These are phyloP conservation scores for Myopa tessellatipennis DNA, from an alignment of 2,888 invertebrate genomes.

Conservation along the genomic window DNA sequence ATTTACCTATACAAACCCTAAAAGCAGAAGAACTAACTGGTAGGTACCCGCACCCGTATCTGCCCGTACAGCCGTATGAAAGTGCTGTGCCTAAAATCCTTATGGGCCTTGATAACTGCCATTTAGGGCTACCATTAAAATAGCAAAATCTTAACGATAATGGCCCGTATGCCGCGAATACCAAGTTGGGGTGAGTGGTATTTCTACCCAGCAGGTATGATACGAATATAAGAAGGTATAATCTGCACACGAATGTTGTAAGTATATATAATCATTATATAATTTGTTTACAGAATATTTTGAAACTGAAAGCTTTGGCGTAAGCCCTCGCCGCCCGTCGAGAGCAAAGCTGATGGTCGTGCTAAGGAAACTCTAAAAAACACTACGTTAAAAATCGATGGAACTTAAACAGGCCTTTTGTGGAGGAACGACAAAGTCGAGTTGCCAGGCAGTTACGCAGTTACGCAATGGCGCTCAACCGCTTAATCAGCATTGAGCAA, in stretches of 20 bases:
- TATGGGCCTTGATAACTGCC: neutral
- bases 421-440: slow-evolving; percentile 40
- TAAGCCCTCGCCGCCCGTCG: slow-evolving; percentile 15
- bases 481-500: slow-evolving; percentile 35
- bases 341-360: slow-evolving; percentile 2
- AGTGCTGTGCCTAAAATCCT: slow-evolving; percentile 4
- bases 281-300: neutral
- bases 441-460: slow-evolving; percentile 40
- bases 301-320: slow-evolving; percentile 17
- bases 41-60: neutral
- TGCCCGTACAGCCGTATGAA: neutral
- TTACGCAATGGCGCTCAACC: neutral
- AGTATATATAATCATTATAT: neutral
- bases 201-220: slow-evolving; percentile 2
- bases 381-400: neutral
- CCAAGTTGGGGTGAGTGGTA: slow-evolving; percentile 17
- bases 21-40: neutral
- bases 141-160: neutral
- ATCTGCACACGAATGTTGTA: neutral
- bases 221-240: neutral
- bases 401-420: slow-evolving; percentile 39
- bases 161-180: slow-evolving; percentile 20
- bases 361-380: neutral
- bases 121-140: slow-evolving; percentile 2
- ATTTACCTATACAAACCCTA: neutral